phyloP scores from a whole-genome alignment of 2,797 vertebrate species.

The Galago senegalensis region DNA sequence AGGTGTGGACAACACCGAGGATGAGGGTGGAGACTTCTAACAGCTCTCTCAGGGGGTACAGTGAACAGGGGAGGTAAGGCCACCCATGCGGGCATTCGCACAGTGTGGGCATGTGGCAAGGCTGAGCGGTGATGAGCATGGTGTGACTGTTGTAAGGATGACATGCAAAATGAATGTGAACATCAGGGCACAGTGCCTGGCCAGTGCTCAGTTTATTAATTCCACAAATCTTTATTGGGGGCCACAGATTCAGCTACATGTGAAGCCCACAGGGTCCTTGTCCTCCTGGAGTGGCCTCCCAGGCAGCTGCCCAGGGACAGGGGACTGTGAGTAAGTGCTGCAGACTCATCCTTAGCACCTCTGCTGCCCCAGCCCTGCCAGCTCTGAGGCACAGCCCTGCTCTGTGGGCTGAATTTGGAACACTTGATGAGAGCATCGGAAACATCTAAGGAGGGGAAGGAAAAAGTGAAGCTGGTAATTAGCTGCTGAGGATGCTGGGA shows the following conservation, averaged over 20 bases:
- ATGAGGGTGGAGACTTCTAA: not conserved
- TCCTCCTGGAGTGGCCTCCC: not conserved
- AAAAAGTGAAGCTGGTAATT: conserved; percentile 72
- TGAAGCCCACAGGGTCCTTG: not conserved
- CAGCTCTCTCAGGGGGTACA: not conserved
- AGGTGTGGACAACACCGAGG: not conserved
- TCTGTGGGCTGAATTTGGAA: not conserved
- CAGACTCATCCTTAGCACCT: not conserved
- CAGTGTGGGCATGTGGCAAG: rapidly evolving
- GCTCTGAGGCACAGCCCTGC: not conserved
- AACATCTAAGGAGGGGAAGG: conserved; percentile 66
- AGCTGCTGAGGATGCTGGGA: conserved; percentile 70
- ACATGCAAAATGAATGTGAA: rapidly evolving
- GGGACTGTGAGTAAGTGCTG: not conserved
- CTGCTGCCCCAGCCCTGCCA: not conserved
- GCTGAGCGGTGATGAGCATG: rapidly evolving
- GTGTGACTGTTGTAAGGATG: not conserved
- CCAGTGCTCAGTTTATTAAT: not conserved
- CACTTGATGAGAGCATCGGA: conserved; percentile 52
- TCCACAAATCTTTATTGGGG: not conserved
- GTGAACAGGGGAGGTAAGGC: not conserved
- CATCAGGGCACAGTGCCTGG: not conserved
- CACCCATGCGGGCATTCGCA: rapidly evolving
- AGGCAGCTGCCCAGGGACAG: not conserved
- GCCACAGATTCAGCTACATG: not conserved